Conservation (phyloP, 2,113 vertebrate species). For the Xenopus borealis region DNA sequence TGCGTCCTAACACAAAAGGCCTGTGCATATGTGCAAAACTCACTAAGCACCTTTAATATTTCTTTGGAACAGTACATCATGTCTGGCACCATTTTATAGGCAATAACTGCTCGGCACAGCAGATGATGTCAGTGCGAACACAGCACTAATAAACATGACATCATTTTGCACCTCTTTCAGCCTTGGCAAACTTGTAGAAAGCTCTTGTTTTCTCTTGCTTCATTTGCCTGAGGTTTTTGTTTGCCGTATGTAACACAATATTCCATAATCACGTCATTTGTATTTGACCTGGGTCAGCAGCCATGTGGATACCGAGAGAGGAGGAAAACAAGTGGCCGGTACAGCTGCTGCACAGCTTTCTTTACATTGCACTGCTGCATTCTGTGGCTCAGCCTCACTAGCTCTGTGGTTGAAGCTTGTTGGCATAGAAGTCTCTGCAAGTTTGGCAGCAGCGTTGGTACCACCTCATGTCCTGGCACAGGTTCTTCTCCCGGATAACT, state of each 20-base stretch:
- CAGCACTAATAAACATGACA: constrained; percentile 17
- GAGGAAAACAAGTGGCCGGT: constrained; percentile 15
- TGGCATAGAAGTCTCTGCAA: constrained; percentile 92
- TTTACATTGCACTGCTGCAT: constrained; percentile 54
- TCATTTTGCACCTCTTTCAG: constrained; percentile 20
- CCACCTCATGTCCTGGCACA: constrained; percentile 95
- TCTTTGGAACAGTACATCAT: constrained; percentile 17
- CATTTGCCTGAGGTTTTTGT: constrained; percentile 26
- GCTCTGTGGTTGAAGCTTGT: constrained; percentile 78
- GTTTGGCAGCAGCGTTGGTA: constrained; percentile 95
- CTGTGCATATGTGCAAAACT: constrained; percentile 12
- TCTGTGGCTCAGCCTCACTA: constrained; percentile 61
- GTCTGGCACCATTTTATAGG: constrained; percentile 26
- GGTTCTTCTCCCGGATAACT: constrained; percentile 88
- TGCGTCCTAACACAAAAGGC: constrained; percentile 1
- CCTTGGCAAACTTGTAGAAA: constrained; percentile 13
- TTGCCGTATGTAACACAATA: constrained; percentile 16
- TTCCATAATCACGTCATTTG: constrained; percentile 50
- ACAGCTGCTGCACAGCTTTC: constrained; percentile 41
- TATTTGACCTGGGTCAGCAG: constrained; percentile 1
- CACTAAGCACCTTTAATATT: constrained; percentile 25
- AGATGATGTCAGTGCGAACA: neutral
- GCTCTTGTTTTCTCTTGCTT: constrained; percentile 20
- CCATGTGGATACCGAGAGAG: constrained; percentile 5
- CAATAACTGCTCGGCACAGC: constrained; percentile 7